Evolutionary conservation across 2,888 invertebrate species (phyloP), one percentile per base, ranked within the genome.

Genomic region (Drosophila vallismaia): DNA sequence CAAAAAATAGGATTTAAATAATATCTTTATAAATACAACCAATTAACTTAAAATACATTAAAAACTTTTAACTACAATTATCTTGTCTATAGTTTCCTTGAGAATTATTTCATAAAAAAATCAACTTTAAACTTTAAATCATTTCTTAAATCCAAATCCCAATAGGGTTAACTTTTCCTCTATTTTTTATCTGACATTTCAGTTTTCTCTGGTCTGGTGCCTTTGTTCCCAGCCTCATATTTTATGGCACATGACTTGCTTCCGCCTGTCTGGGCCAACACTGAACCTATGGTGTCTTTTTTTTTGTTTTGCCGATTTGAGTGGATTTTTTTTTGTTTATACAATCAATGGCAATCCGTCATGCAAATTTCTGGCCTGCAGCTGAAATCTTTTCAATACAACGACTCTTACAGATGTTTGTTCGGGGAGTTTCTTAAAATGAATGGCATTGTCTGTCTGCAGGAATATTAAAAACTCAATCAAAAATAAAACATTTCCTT

Each of bases 171-270:
- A 50, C 42, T 9, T n/a, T 29, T 4, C 12, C 31, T 9, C 38
- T 40, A 45, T 40, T 33, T 68, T 46, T 26, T 26, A 49, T 42
- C 49, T 36, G 53, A 26, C 33, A 56, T 9, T 28, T 29, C 42
- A n/a, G 48, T 49, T 57, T 51, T 45, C 29, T 54, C 59, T 75
- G 71, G 68, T 68, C 55, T 60, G 67, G 49, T 70, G 77, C 71
- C 82, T 82, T 82, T 79, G 77, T 82, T 68, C 66, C 64, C 76
- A 81, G 66, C 54, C 24, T 71, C 52, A 66, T 62, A 69, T 57
- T 74, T 77, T 56, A 54, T 40, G 52, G 46, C 71, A 63, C 67
- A 81, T 60, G 63, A 48, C 53, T 38, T 40, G 29, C 45, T 52
- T 72, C 51, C 51, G 63, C 49, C 40, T 46, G 53, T 53, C 19